A percentile compares a stretch with the other conserved stretches of the same genome.
Evolutionary conservation across 2,888 invertebrate genomes (phyloP).

Genomic region (Empis livida): DNA sequence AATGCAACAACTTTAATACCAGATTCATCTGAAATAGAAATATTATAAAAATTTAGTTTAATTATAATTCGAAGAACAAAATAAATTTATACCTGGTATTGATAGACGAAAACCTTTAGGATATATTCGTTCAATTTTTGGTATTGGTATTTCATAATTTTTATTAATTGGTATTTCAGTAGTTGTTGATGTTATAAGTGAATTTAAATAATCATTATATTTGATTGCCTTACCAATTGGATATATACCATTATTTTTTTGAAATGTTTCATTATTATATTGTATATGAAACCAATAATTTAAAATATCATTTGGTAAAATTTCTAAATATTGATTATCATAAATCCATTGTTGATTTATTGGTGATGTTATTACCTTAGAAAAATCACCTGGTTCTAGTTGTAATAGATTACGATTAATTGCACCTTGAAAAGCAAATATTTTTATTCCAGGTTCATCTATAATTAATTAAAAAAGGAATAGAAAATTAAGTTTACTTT

Average conservation of each 20-base stretch:
- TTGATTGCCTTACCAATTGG: too few species aligned
- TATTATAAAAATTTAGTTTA: background rate
- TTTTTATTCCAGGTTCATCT: constrained; percentile 40
- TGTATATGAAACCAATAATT: constrained; percentile 46
- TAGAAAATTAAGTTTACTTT: too few species aligned
- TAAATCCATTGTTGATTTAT: constrained; percentile 41
- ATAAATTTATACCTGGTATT: constrained; percentile 20
- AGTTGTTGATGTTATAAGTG: background rate
- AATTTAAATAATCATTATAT: too few species aligned
- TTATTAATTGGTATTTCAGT: background rate
- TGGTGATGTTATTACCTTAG: constrained; percentile 36
- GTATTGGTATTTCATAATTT: constrained; percentile 18
- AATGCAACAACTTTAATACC: constrained; percentile 46
- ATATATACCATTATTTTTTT: too few species aligned
- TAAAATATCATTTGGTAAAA: constrained; percentile 33
- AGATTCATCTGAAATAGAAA: constrained; percentile 33
- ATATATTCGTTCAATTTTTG: constrained; percentile 17
- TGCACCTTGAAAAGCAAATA: constrained; percentile 53
- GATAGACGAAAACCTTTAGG: constrained; percentile 23
- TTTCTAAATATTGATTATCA: constrained; percentile 27
- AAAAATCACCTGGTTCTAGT: constrained; percentile 41
- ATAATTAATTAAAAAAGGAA: too few species aligned
- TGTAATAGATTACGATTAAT: constrained; percentile 41
- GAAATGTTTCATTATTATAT: constrained; percentile 18
- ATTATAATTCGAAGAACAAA: background rate